Percentiles rank a stretch among this genome's conserved stretches.
These are phyloP conservation scores for Ganaspis sp. DNA, from an alignment of 1,140 invertebrate species.

Conservation along the genomic window DNA sequence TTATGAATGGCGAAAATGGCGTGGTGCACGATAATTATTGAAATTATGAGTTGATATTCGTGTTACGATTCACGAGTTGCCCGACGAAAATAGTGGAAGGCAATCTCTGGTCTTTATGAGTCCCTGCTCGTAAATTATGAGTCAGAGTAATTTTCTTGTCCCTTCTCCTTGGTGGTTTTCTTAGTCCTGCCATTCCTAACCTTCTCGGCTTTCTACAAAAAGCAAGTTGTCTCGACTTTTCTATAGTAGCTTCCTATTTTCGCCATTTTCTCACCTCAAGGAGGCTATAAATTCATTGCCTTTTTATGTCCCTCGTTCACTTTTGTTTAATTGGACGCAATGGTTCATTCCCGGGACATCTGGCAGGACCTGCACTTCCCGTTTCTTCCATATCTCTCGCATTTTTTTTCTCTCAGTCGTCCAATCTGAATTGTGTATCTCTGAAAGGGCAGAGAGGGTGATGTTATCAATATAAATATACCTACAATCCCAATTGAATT, in stretches of 20 bases:
- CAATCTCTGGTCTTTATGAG: constrained; percentile 28
- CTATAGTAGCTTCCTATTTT: neutral
- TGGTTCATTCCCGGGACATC: neutral
- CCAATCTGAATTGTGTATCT: neutral
- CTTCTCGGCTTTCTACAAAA: neutral
- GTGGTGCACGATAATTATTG: constrained; percentile 22
- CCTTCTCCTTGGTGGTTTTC: constrained; percentile 12
- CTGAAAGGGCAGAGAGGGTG: neutral
- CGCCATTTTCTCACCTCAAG: neutral
- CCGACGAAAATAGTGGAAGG: constrained; percentile 18
- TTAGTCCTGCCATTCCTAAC: neutral
- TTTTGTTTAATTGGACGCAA: neutral
- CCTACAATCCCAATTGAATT: constrained; percentile 6
- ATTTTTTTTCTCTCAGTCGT: neutral
- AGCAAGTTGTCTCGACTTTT: neutral
- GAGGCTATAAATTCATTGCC: neutral
- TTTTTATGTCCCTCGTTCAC: neutral
- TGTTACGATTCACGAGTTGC: constrained; percentile 16
- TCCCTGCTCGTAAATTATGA: constrained; percentile 27
- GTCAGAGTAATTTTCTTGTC: constrained; percentile 31
- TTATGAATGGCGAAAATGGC: constrained; percentile 22
- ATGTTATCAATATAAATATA: constrained; percentile 29
- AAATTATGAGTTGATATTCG: constrained; percentile 27
- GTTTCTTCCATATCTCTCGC: neutral
- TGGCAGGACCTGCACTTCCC: neutral